A percentile compares a stretch with the other conserved stretches of the same genome.
These are phyloP conservation scores for Lepidurus apus DNA, from an alignment of 1,140 invertebrate species.

Conservation along the genomic window DNA sequence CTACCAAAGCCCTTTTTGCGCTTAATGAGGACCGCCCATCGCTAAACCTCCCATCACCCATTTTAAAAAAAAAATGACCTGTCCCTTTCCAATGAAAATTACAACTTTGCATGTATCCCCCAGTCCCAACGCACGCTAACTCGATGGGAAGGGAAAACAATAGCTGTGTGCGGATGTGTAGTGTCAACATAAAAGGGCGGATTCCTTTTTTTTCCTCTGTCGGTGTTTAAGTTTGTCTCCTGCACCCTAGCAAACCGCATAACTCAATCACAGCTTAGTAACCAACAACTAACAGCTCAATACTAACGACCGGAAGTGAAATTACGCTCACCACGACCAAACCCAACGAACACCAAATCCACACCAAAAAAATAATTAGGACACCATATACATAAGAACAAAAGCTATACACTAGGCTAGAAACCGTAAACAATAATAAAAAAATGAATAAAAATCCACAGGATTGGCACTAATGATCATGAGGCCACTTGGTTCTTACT, in stretches of 20 bases:
- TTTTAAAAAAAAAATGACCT: not conserved
- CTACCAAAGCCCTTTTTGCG: not conserved
- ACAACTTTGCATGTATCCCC: not conserved
- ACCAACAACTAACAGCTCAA: constrained; percentile 10
- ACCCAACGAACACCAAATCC: not conserved
- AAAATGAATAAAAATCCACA: not conserved
- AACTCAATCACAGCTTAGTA: not conserved
- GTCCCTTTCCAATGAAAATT: not conserved
- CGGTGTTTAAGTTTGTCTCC: not conserved
- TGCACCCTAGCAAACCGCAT: constrained; percentile 1
- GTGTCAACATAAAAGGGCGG: constrained; percentile 2
- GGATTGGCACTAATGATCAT: not conserved
- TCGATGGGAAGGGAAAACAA: not conserved
- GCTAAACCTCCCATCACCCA: not conserved
- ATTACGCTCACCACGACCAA: constrained; percentile 3
- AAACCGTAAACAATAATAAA: not conserved
- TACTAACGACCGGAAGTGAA: constrained; percentile 21
- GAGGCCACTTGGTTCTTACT: not conserved
- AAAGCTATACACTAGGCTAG: not conserved
- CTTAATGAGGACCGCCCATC: not conserved
- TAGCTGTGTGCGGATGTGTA: not conserved
- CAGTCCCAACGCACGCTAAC: not conserved
- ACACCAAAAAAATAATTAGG: not conserved
- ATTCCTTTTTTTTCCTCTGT: not conserved
- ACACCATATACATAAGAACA: not conserved